phyloP scores from a whole-genome alignment of 2,888 invertebrate genomes.

The Cylindroiulus punctatus region DNA sequence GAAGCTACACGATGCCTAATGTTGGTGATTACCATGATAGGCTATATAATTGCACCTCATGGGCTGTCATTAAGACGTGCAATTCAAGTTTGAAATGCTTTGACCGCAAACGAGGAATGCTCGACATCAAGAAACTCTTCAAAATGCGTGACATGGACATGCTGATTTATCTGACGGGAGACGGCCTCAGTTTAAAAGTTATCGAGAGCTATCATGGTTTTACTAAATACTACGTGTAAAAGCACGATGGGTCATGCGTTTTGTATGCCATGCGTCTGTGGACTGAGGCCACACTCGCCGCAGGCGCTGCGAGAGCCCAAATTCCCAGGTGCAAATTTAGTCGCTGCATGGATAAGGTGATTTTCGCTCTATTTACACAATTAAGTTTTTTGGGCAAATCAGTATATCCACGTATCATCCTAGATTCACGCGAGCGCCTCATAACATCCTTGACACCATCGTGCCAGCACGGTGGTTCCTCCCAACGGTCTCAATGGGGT shows the following conservation, averaged over 20 bases:
- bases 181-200: not conserved
- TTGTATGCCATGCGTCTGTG: not conserved
- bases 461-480: not conserved
- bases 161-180: not conserved
- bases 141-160: not conserved
- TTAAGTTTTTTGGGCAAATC: constrained; percentile 44
- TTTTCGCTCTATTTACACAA: constrained; percentile 43
- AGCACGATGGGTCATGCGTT: constrained; percentile 25
- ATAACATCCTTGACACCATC: constrained; percentile 31
- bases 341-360: constrained; percentile 6
- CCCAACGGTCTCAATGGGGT: constrained; percentile 48
- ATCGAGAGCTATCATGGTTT: not conserved
- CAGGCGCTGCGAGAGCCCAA: not conserved
- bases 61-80: not conserved
- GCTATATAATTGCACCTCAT: not conserved
- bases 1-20: too few relatives aligned
- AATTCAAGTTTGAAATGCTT: not conserved
- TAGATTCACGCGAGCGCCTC: not conserved
- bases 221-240: not conserved
- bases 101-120: not conserved
- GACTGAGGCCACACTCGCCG: not conserved
- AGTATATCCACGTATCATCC: constrained; percentile 35
- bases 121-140: not conserved
- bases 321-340: constrained; percentile 35
- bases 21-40: not conserved